Conservation (phyloP, 2,113 vertebrate species). For the Cynopterus brachyotis region DNA sequence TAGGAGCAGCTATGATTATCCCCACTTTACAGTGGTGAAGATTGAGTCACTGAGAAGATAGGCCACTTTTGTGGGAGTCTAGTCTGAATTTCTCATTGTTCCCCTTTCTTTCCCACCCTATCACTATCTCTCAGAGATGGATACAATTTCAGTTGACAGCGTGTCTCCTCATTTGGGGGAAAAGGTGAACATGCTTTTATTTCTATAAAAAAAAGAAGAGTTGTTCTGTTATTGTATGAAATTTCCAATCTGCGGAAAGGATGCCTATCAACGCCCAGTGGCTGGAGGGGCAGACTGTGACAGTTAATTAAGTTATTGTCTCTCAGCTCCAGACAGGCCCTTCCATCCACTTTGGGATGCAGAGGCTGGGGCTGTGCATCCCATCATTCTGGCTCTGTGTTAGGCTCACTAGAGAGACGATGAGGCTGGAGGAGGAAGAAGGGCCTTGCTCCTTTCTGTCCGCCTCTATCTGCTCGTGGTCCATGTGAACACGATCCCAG, state of each 20-base stretch:
- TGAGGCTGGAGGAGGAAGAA: background rate
- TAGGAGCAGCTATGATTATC: background rate
- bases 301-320: rapidly evolving
- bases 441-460: background rate
- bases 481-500: no score
- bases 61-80: background rate
- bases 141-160: background rate
- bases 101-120: background rate
- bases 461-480: background rate
- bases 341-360: background rate
- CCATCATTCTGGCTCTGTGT: background rate
- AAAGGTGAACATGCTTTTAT: background rate
- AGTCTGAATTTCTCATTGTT: background rate
- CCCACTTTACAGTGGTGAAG: no score
- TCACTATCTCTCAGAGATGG: background rate
- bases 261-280: background rate
- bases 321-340: background rate
- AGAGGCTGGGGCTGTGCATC: background rate
- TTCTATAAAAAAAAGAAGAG: background rate
- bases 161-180: background rate
- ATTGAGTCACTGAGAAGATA: background rate
- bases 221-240: no score
- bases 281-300: background rate
- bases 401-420: background rate
- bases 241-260: background rate